Base-by-base conservation (phyloP, 2,888 invertebrate species). In the Dynastes grantii region DNA sequence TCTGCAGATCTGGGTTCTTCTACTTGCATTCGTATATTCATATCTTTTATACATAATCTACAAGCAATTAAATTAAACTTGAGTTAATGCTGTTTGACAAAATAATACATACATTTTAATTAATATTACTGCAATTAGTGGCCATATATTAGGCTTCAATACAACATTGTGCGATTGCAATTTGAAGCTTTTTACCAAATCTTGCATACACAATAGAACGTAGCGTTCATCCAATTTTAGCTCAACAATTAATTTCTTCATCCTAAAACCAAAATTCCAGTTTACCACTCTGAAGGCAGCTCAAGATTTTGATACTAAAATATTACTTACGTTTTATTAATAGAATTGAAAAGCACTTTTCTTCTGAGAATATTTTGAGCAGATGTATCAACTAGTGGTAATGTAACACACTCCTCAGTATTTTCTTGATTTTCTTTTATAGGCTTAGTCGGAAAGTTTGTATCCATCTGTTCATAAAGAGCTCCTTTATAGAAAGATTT, bases 111-210 rank as follows among this genome's bases (percentile, higher is more conserved):
- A 93, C 90, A 95, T 89, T 87, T 93, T 92, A 29, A 95, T 91
- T 58, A 95, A 90, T 58, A 95, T 88, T n/a, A 95, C 89, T 2
- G 92, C 91, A 78, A 95, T 92, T 37, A 95, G 88, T 79, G 90
- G 93, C 95, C 95, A 95, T 84, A 94, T 92, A 13, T 90, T 88
- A 0, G 94, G 93, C 86, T 93, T 94, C 84, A 95, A 94, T 85
- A 92, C 91, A 49, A 95, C 93, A 85, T 95, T 95, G 82, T 92
- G 90, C 0, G 94, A 92, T 82, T 92, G 92, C 68, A 95, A 89
- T 81, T 92, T 92, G 84, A 94, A 94, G 45, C 93, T 93, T 81
- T 91, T 91, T 0, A 94, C 90, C 73, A 94, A 88, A 68, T 89
- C 84, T 51, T 90, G 87, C 0, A 92, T 87, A 84, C 92, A 91